Percentiles rank a stretch among this genome's conserved stretches.
Evolutionary conservation across 2,113 vertebrate species (phyloP).

Genomic region (Mustelus asterias): DNA sequence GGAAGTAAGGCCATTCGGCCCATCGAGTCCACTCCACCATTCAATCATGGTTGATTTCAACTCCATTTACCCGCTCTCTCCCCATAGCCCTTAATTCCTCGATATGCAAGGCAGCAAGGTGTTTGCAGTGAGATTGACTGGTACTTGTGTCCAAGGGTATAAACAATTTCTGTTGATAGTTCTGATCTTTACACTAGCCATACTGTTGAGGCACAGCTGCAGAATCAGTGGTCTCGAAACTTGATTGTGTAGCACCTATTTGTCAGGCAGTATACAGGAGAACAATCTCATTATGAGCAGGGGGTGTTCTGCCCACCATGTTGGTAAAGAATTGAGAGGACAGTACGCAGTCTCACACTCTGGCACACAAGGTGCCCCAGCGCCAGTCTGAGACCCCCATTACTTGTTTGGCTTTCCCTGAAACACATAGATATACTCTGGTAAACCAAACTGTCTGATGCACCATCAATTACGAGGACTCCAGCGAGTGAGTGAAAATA

Average conservation of each 20-base stretch:
- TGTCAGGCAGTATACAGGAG: background rate
- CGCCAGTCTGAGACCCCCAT: background rate
- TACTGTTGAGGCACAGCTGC: background rate
- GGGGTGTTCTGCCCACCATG: too few species aligned
- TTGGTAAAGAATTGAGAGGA: background rate
- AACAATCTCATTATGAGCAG: background rate
- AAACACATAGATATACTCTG: background rate
- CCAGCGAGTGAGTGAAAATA: too few species aligned
- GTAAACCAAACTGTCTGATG: background rate
- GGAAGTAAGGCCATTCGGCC: too few species aligned
- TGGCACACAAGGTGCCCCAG: too few species aligned
- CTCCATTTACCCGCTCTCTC: too few species aligned
- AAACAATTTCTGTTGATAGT: background rate
- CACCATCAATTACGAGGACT: too few species aligned
- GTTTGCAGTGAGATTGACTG: background rate
- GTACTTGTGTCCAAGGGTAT: background rate
- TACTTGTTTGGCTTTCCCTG: background rate
- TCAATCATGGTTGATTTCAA: too few species aligned
- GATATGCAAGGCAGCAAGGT: background rate
- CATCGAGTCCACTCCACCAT: too few species aligned
- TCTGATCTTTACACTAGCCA: background rate
- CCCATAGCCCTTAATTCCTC: too few species aligned
- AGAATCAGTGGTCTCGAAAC: background rate
- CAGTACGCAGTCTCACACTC: too few species aligned
- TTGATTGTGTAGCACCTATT: background rate